A percentile compares a stretch with the other conserved stretches of the same genome.
phyloP scores from a whole-genome alignment of 2,888 invertebrate genomes.

The Euphydryas editha region DNA sequence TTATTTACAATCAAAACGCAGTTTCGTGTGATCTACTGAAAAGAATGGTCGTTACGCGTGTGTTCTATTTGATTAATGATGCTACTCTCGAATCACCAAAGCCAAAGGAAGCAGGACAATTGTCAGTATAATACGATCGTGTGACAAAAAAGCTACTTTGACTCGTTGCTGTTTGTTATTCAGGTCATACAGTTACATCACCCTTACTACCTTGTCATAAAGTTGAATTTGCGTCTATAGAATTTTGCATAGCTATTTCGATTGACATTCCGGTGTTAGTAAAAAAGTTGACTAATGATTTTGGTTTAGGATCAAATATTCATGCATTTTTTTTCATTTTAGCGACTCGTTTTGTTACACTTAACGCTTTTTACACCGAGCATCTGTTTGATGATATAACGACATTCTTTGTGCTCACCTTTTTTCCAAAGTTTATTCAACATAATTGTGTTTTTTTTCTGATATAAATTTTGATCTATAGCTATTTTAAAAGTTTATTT shows the following conservation, averaged over 20 bases:
- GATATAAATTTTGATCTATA: too few species aligned
- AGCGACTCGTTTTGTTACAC: slow-evolving; percentile 76
- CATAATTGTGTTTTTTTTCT: too few species aligned
- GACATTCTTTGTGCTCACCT: slow-evolving; percentile 55
- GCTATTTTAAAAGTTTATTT: too few species aligned
- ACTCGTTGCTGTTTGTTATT: slow-evolving; percentile 38
- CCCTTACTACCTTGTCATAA: slow-evolving; percentile 47
- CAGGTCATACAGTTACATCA: slow-evolving; percentile 7
- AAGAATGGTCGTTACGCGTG: slow-evolving; percentile 70
- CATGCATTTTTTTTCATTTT: slow-evolving; percentile 71
- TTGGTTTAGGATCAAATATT: slow-evolving; percentile 81
- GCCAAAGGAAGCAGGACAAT: slow-evolving; percentile 66
- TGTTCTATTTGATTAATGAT: slow-evolving; percentile 78
- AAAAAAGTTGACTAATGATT: slow-evolving; percentile 83
- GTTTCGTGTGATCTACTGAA: slow-evolving; percentile 71
- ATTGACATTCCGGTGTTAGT: slow-evolving; percentile 43
- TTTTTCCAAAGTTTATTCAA: slow-evolving; percentile 31
- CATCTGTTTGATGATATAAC: slow-evolving; percentile 76
- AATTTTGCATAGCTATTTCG: slow-evolving; percentile 5
- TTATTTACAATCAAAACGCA: slow-evolving; percentile 72
- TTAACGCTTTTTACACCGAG: slow-evolving; percentile 76
- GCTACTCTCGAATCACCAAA: slow-evolving; percentile 67
- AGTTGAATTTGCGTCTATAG: slow-evolving; percentile 36
- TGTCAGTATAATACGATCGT: slow-evolving; percentile 62
- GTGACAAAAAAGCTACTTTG: slow-evolving; percentile 56